A percentile compares a stretch with the other conserved stretches of the same genome.
These are phyloP conservation scores for Piezodorus guildinii DNA, from an alignment of 1,140 invertebrate genomes.

Conservation along the genomic window DNA sequence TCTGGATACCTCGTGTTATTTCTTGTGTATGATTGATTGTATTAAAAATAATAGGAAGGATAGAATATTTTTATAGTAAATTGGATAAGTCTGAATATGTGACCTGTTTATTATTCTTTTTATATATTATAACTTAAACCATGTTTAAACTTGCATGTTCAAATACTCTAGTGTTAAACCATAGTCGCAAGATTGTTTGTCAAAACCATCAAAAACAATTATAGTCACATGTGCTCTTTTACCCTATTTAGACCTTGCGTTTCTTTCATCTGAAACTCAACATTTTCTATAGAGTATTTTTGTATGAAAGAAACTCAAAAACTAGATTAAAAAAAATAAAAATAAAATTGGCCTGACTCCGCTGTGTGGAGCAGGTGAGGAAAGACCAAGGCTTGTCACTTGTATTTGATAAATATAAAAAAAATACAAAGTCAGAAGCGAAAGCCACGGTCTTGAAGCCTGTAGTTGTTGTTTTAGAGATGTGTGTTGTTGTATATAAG, in stretches of 20 bases:
- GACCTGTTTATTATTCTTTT: not conserved
- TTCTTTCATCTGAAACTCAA: constrained; percentile 6
- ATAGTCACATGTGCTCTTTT: too few species aligned
- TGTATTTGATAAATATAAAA: too few species aligned
- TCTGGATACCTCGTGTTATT: not conserved
- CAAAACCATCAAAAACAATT: too few species aligned
- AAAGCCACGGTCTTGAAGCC: too few species aligned
- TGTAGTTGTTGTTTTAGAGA: too few species aligned
- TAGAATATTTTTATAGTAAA: constrained; percentile 13
- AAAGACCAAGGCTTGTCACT: too few species aligned
- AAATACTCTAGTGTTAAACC: too few species aligned
- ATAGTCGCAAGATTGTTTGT: too few species aligned
- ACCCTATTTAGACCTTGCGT: not conserved
- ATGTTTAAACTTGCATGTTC: too few species aligned
- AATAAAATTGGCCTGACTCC: not conserved
- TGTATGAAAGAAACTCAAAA: constrained; percentile 9
- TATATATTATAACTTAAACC: too few species aligned
- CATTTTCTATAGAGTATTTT: constrained; percentile 6
- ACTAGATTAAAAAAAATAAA: not conserved
- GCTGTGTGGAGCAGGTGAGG: not conserved
- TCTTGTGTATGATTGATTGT: not conserved
- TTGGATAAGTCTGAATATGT: constrained; percentile 7
- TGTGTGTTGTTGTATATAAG: not conserved
- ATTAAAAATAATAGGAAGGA: not conserved
- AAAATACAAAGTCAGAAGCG: too few species aligned